Conservation (phyloP, 2,797 vertebrate species). For the Chiroxiphia lanceolata region DNA sequence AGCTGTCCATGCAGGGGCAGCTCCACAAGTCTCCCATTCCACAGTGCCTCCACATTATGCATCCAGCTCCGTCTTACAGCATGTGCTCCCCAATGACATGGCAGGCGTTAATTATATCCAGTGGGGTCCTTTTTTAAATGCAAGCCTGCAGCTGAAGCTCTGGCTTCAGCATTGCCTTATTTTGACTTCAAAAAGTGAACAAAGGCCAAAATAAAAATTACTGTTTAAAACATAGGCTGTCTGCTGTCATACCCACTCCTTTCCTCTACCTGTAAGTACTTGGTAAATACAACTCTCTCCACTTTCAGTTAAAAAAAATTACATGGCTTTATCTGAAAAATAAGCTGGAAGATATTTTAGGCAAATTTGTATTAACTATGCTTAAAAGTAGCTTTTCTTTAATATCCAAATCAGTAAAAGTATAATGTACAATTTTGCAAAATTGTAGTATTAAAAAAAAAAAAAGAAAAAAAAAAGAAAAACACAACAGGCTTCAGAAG, state of each 20-base stretch:
- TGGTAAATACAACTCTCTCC: background rate
- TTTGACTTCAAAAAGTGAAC: background rate
- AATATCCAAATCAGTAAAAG: background rate
- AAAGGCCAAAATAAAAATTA: background rate
- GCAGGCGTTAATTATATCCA: background rate
- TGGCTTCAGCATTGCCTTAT: background rate
- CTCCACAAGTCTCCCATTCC: background rate
- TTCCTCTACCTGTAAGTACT: background rate
- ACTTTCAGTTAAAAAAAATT: background rate
- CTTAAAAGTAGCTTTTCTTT: background rate
- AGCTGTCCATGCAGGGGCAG: background rate
- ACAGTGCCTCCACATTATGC: background rate
- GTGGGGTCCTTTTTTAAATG: background rate
- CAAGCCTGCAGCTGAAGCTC: background rate
- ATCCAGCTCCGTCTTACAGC: background rate
- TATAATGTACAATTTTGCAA: background rate
- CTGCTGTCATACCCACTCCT: background rate
- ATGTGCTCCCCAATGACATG: fast-evolving
- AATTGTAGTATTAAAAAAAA: background rate
- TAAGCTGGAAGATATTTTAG: background rate
- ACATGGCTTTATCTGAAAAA: background rate
- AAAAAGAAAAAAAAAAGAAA: background rate
- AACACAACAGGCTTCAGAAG: background rate
- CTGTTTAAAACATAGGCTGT: background rate
- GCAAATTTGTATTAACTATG: background rate